These are phyloP conservation scores for Theretra japonica DNA, from an alignment of 2,888 invertebrate species.

Conservation along the genomic window DNA sequence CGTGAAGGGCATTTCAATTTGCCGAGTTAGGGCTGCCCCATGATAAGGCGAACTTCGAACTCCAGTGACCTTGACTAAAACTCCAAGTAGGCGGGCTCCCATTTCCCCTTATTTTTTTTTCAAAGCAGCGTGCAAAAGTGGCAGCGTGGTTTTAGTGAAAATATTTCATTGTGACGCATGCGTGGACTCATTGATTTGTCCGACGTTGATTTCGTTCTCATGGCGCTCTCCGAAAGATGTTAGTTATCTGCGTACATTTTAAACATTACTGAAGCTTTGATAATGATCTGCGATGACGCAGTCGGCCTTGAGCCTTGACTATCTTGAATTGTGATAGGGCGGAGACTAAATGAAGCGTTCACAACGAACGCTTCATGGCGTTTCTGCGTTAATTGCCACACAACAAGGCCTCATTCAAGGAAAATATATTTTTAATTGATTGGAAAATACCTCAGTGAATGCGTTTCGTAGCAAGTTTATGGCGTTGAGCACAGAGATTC, in stretches of 20 bases:
- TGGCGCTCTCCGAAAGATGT: conserved; percentile 47
- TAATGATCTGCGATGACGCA: not conserved
- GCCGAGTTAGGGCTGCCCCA: conserved; percentile 34
- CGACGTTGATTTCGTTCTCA: conserved; percentile 64
- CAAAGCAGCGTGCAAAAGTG: not conserved
- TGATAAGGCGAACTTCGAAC: conserved; percentile 21
- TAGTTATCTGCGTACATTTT: conserved; percentile 31
- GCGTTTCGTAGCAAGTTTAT: conserved; percentile 37
- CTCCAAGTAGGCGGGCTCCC: not conserved
- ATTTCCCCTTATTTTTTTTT: not conserved
- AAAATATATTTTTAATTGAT: conserved; percentile 2
- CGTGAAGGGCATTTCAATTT: conserved; percentile 42
- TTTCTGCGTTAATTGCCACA: conserved; percentile 36
- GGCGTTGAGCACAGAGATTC: conserved; percentile 44
- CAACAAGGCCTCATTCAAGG: conserved; percentile 26
- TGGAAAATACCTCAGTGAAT: conserved; percentile 6
- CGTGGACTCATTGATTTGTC: conserved; percentile 77
- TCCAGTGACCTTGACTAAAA: conserved; percentile 6
- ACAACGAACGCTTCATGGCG: conserved; percentile 29
- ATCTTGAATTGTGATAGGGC: conserved; percentile 31
- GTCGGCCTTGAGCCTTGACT: conserved; percentile 37
- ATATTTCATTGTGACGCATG: conserved; percentile 73
- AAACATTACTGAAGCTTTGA: conserved; percentile 33
- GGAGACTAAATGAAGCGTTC: conserved; percentile 43
- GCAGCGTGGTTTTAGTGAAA: conserved; percentile 41